A percentile compares a stretch with the other conserved stretches of the same genome.
phyloP scores from a whole-genome alignment of 1,140 invertebrate species.

The Dendrolimus punctatus region DNA sequence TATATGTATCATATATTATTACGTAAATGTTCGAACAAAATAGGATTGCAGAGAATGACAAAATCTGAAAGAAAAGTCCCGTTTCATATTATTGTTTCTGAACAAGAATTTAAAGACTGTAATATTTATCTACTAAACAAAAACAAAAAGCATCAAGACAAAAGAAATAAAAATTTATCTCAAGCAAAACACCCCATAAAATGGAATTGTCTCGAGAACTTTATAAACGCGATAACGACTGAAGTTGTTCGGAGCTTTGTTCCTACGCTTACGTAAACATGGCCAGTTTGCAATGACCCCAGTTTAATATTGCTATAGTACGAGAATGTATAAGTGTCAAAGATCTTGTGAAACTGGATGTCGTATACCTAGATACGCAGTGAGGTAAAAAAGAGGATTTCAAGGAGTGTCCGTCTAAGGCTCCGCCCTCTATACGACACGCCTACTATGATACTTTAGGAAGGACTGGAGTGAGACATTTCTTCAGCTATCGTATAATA shows the following conservation, averaged over 20 bases:
- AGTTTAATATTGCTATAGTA: not conserved
- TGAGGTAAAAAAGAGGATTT: constrained; percentile 66
- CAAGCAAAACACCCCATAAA: constrained; percentile 68
- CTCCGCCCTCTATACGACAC: constrained; percentile 50
- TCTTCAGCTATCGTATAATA: constrained; percentile 39
- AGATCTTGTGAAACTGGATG: constrained; percentile 45
- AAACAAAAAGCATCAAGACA: constrained; percentile 54
- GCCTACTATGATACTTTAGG: constrained; percentile 46
- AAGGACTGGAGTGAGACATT: constrained; percentile 50
- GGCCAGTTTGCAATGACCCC: constrained; percentile 37
- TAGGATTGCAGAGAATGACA: not conserved
- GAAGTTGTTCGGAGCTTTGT: constrained; percentile 66
- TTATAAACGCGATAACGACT: constrained; percentile 71
- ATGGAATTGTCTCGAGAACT: constrained; percentile 64
- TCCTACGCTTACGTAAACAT: constrained; percentile 60
- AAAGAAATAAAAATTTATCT: constrained; percentile 67
- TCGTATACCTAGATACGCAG: constrained; percentile 56
- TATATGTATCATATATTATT: too few species aligned
- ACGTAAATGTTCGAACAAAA: too few species aligned
- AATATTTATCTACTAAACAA: constrained; percentile 20
- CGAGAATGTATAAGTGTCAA: constrained; percentile 11
- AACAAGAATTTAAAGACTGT: constrained; percentile 1
- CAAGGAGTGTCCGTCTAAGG: constrained; percentile 59
- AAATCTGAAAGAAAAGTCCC: not conserved
- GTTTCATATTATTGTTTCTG: not conserved